Evolutionary conservation across 2,113 vertebrate species (phyloP), one percentile per base, ranked within the genome.

Genomic region (Lepisosteus oculatus): DNA sequence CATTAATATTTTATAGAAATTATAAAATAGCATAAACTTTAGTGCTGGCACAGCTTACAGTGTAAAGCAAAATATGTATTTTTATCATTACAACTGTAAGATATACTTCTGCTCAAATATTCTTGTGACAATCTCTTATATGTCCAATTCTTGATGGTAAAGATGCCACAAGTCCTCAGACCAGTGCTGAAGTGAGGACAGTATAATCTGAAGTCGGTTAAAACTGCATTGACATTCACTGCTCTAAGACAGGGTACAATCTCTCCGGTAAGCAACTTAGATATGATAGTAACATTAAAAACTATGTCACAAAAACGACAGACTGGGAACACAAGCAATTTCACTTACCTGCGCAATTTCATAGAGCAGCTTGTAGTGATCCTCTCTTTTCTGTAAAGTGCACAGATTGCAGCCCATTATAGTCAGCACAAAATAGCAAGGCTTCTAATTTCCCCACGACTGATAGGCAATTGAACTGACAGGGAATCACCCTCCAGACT

Each of bases 351-450:
- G 93, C 81, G 91, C 92, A 92, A 94, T 92, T 94, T 94, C 93
- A 84, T 94, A 94, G 8, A 94, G 92, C 88, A 93, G 88, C 93
- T 92, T 92, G 87, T 94, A 94, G 87, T 92, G 92, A 71, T 94
- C 93, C 79, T 94, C 92, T 91, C 91, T 91, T 84, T 93, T 93
- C 89, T 93, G 93, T 83, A 94, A 92, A 90, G 92, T 90, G 88
- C 93, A 94, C 79, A 94, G 85, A 90, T 92, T 93, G 90, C 93
- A 94, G 89, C 93, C 93, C 93, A 94, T 94, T 86, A 87, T 93
- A 92, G 82, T 78, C 81, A 83, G 87, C 82, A 84, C 81, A 73
- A 72, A 76, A 75, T 80, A 84, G 78, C 80, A 85, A 81, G 84
- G 86, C 83, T 89, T 87, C 79, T 88, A 85, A 88, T 88, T 87